phyloP scores from a whole-genome alignment of 2,888 invertebrate genomes.

The Sialis lutaria region DNA sequence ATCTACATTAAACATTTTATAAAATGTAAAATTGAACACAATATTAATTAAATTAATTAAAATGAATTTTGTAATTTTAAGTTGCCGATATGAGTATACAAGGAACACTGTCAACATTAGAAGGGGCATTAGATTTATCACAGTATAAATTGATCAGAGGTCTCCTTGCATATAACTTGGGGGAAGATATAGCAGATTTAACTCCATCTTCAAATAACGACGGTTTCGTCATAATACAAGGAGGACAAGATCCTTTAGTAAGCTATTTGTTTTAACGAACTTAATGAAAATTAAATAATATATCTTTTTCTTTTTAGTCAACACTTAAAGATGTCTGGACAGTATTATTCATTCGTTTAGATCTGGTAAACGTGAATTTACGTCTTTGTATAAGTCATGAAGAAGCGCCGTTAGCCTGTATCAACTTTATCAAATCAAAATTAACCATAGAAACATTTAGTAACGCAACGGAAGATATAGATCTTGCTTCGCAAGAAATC shows the following conservation, averaged over 20 bases:
- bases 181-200: constrained; percentile 61
- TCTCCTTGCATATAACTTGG: constrained; percentile 75
- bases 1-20: no score
- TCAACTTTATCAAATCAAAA: constrained; percentile 83
- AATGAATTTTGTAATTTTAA: constrained; percentile 13
- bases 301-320: constrained; percentile 13
- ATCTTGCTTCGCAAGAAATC: constrained; percentile 84
- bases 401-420: constrained; percentile 51
- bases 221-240: not conserved
- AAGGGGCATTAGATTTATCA: constrained; percentile 60
- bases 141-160: constrained; percentile 82
- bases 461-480: constrained; percentile 80
- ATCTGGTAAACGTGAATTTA: constrained; percentile 73
- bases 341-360: constrained; percentile 59
- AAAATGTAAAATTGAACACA: no score
- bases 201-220: constrained; percentile 17
- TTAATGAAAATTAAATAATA: not conserved
- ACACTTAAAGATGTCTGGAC: constrained; percentile 45
- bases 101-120: constrained; percentile 71
- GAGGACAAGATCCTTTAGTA: constrained; percentile 1
- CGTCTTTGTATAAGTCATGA: constrained; percentile 42
- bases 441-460: constrained; percentile 73
- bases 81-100: constrained; percentile 72
- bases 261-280: not conserved
- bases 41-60: no score